These are phyloP conservation scores for Parazoanthus darwini DNA, from an alignment of 92 coral and sea anemone genomes.

Conservation along the genomic window DNA sequence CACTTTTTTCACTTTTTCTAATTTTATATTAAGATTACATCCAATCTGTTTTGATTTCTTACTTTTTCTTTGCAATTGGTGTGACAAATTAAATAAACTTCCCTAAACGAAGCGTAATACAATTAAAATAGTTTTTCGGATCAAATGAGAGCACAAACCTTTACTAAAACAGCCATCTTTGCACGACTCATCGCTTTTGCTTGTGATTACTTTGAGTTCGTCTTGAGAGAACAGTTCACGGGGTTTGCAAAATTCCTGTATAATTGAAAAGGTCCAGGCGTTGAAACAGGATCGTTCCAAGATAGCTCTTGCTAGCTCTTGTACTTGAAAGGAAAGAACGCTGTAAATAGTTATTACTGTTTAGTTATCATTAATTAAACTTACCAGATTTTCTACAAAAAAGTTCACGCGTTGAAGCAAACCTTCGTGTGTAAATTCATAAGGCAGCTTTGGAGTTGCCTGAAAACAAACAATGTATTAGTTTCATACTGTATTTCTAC, in stretches of 20 bases:
- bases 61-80: too few species aligned
- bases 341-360: too few species aligned
- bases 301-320: too few species aligned
- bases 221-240: conserved; percentile 62
- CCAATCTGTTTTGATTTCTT: too few species aligned
- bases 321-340: too few species aligned
- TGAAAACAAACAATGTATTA: conserved; percentile 29
- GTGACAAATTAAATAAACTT: too few species aligned
- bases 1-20: too few species aligned
- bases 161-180: conserved; percentile 64
- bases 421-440: conserved; percentile 88
- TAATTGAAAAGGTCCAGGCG: too few species aligned
- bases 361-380: not conserved
- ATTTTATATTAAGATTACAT: too few species aligned
- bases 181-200: conserved; percentile 70
- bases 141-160: conserved; percentile 39
- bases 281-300: not conserved
- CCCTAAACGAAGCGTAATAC: not conserved
- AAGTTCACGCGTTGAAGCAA: conserved; percentile 85
- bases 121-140: too few species aligned
- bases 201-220: conserved; percentile 51
- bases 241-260: conserved; percentile 55
- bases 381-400: conserved; percentile 79
- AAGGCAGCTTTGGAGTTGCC: conserved; percentile 84
- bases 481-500: not conserved